These are phyloP conservation scores for Callopanchax toddi DNA, from an alignment of 2,113 vertebrate species.

Conservation along the genomic window DNA sequence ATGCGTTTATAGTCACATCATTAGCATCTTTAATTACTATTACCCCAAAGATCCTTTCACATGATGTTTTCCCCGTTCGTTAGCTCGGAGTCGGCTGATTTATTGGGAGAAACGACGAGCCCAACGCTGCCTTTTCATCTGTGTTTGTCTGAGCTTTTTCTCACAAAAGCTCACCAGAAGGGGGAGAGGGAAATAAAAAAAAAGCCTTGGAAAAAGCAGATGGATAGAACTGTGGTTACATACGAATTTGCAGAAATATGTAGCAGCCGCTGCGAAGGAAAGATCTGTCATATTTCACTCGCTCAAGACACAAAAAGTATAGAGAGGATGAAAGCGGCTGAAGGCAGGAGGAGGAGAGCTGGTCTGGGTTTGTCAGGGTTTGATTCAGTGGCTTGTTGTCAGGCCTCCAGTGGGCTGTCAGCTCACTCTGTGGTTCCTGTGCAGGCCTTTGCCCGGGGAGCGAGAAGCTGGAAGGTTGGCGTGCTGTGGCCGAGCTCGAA, in stretches of 20 bases:
- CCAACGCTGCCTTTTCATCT: conserved; percentile 52
- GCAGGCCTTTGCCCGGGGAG: conserved; percentile 41
- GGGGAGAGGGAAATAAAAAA: too few relatives aligned
- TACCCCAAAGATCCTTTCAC: conserved; percentile 31
- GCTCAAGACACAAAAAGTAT: conserved; percentile 37
- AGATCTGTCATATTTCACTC: conserved; percentile 69
- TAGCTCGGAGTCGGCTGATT: conserved; percentile 58
- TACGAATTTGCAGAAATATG: conserved; percentile 66
- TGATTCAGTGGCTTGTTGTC: conserved; percentile 61
- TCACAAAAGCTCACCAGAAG: conserved; percentile 41
- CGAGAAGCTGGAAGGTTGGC: conserved; percentile 43
- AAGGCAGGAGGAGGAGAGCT: conserved; percentile 52
- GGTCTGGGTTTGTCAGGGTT: conserved; percentile 53
- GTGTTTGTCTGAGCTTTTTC: conserved; percentile 56
- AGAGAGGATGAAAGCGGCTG: conserved; percentile 40
- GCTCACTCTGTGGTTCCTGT: conserved; percentile 47
- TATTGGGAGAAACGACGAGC: conserved; percentile 36
- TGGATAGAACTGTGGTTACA: conserved; percentile 65
- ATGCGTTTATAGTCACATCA: background rate
- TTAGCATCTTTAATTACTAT: background rate
- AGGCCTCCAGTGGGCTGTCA: conserved; percentile 60
- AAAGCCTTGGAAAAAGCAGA: conserved; percentile 55
- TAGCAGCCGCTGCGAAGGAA: conserved; percentile 53
- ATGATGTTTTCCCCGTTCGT: conserved; percentile 32
- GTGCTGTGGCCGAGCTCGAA: conserved; percentile 47